These are phyloP conservation scores for Oryctolagus cuniculus DNA, from an alignment of 2,113 vertebrate species.

Conservation along the genomic window DNA sequence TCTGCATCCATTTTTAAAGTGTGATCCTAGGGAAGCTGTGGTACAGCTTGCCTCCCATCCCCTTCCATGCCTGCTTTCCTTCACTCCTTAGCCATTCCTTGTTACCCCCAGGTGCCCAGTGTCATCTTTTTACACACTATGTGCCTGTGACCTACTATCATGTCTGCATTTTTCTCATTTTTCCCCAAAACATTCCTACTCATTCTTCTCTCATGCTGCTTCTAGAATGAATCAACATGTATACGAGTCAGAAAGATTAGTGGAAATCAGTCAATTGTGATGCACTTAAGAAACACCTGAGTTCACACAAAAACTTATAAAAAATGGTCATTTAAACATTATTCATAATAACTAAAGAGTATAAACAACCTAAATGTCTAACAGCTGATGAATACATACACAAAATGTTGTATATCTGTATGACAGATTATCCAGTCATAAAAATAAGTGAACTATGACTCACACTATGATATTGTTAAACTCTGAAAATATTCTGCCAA, in stretches of 20 bases:
- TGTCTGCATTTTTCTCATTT: not conserved
- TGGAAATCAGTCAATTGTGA: not conserved
- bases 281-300: conserved; percentile 1
- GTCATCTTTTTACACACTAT: not conserved
- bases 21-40: not conserved
- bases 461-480: not conserved
- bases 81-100: not conserved
- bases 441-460: conserved; percentile 12
- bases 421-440: not conserved
- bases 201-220: not conserved
- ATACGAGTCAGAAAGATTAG: not conserved
- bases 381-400: not conserved
- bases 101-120: not conserved
- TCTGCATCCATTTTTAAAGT: not conserved
- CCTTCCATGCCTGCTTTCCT: not conserved
- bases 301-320: conserved; percentile 36
- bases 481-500: not conserved
- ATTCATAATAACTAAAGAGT: conserved; percentile 4
- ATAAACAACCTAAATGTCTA: not conserved
- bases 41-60: not conserved
- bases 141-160: not conserved
- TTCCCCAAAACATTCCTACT: not conserved
- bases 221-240: conserved; percentile 7
- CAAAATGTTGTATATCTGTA: not conserved
- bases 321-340: not conserved